These are phyloP conservation scores for Drosophila hamatofila DNA, from an alignment of 2,888 invertebrate genomes.

Conservation along the genomic window DNA sequence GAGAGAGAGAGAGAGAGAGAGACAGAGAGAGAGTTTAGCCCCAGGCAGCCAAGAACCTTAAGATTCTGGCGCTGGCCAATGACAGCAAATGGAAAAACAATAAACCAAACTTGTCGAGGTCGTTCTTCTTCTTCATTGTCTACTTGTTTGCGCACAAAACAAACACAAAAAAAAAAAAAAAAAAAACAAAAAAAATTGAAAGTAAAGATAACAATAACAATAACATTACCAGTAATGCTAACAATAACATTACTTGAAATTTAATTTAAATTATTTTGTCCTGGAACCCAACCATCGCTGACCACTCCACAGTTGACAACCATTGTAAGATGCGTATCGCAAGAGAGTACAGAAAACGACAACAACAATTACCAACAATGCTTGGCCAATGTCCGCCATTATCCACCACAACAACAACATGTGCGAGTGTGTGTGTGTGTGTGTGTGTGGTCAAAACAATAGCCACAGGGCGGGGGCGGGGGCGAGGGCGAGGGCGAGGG, in stretches of 20 bases:
- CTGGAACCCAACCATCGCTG: not conserved
- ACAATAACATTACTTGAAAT: conserved; percentile 81
- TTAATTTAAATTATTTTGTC: conserved; percentile 80
- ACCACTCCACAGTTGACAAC: conserved; percentile 36
- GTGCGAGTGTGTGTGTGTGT: conserved; percentile 33
- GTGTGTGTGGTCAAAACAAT: conserved; percentile 23
- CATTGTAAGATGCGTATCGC: conserved; percentile 74
- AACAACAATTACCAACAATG: conserved; percentile 71
- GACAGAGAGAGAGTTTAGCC: not conserved
- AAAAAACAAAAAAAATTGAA: conserved; percentile 28
- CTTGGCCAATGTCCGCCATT: conserved; percentile 43
- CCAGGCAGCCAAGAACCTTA: conserved; percentile 1
- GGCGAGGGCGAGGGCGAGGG: not conserved
- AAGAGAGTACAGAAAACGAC: not conserved
- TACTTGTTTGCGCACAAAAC: conserved; percentile 11
- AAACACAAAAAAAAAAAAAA: conserved; percentile 9
- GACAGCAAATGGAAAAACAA: conserved; percentile 76
- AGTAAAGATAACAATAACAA: conserved; percentile 71
- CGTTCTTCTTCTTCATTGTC: not conserved
- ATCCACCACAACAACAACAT: conserved; percentile 35
- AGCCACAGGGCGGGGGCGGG: conserved; percentile 8
- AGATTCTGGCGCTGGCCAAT: conserved; percentile 23
- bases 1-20: not conserved
- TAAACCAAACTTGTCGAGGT: conserved; percentile 54
- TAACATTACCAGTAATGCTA: conserved; percentile 72